These are phyloP conservation scores for Takifugu rubripes DNA, from an alignment of 2,797 vertebrate species.

Conservation along the genomic window DNA sequence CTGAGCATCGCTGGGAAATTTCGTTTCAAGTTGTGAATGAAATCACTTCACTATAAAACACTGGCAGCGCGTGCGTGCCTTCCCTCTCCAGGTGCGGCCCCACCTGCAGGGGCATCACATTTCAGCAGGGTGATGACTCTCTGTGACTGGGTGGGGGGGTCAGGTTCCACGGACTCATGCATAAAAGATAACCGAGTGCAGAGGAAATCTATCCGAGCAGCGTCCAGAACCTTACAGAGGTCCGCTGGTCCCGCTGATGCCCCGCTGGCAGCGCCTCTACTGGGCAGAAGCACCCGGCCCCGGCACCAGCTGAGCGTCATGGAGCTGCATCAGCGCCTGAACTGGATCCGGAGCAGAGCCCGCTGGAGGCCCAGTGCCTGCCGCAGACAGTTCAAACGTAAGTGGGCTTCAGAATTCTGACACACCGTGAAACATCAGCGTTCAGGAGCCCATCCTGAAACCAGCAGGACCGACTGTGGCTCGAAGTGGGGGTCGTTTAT, in stretches of 20 bases:
- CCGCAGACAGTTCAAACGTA: constrained; percentile 82
- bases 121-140: constrained; percentile 44
- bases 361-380: constrained; percentile 76
- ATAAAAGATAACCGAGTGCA: constrained; percentile 70
- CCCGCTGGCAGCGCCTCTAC: constrained; percentile 20
- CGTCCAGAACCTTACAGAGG: constrained; percentile 16
- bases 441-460: too few species aligned
- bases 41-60: too few species aligned
- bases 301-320: constrained; percentile 71
- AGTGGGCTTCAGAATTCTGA: constrained; percentile 53
- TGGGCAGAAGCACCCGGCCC: constrained; percentile 28
- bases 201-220: constrained; percentile 46
- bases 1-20: too few species aligned
- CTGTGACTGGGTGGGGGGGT: constrained; percentile 50
- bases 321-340: constrained; percentile 84
- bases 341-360: constrained; percentile 82
- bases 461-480: too few species aligned
- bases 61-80: neutral
- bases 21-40: too few species aligned
- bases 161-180: constrained; percentile 76
- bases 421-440: too few species aligned
- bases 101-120: constrained; percentile 43
- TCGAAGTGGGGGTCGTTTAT: too few species aligned
- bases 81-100: constrained; percentile 44
- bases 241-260: constrained; percentile 26